phyloP scores from a whole-genome alignment of 2,888 invertebrate species.

The Malacosoma neustria region DNA sequence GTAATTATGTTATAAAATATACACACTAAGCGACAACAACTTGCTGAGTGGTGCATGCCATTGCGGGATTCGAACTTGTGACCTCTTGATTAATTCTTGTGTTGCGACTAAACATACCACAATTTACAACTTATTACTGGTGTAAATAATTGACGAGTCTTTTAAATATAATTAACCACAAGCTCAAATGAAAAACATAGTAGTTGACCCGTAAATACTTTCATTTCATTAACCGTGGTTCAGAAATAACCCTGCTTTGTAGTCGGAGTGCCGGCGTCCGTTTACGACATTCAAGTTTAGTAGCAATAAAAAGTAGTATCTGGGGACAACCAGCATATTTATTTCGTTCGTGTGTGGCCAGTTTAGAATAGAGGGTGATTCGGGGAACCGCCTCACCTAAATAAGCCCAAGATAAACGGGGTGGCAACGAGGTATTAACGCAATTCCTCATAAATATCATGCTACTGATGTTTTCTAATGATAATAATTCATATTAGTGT shows the following conservation, averaged over 20 bases:
- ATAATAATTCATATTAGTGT: too few species aligned
- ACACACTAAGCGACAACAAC: too few species aligned
- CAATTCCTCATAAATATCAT: too few species aligned
- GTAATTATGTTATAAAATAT: too few species aligned
- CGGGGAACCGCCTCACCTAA: not conserved
- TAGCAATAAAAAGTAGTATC: constrained; percentile 11
- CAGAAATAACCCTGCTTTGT: constrained; percentile 11
- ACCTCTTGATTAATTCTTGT: too few species aligned
- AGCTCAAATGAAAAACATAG: not conserved
- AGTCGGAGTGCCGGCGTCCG: constrained; percentile 10
- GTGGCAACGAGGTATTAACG: not conserved
- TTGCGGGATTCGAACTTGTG: too few species aligned
- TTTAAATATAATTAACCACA: not conserved
- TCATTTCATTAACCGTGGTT: not conserved
- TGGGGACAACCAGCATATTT: constrained; percentile 4
- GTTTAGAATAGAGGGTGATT: not conserved
- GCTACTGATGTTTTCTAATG: too few species aligned
- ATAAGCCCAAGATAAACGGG: not conserved
- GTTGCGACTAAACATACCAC: too few species aligned
- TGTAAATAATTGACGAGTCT: too few species aligned
- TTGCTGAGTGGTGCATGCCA: too few species aligned
- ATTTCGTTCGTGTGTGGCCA: constrained; percentile 4
- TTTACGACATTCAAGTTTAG: constrained; percentile 12
- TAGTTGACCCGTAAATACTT: not conserved
- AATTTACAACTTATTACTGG: too few species aligned